Conservation (phyloP, 2,888 invertebrate species). For the Drosophila cracens region DNA sequence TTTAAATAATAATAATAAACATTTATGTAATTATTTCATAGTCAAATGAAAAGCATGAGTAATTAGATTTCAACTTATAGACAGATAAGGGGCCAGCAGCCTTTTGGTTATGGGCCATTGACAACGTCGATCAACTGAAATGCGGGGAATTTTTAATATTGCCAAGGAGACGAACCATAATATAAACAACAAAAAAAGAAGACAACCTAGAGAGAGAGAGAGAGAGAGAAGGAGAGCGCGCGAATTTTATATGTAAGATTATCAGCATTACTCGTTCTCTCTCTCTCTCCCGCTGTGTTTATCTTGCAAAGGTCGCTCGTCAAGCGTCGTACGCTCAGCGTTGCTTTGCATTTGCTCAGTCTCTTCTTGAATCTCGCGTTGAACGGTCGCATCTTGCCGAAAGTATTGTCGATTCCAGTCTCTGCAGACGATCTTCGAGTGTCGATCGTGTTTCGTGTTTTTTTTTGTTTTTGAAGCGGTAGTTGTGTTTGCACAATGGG, state of each 20-base stretch:
- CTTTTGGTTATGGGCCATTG: slow-evolving; percentile 14
- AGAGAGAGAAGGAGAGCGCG: not conserved
- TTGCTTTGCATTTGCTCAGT: slow-evolving; percentile 24
- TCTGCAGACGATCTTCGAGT: not conserved
- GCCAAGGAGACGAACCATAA: slow-evolving; percentile 9
- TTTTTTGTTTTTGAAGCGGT: not conserved
- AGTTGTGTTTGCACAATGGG: slow-evolving; percentile 16
- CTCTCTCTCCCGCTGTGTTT: not conserved
- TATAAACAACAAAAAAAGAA: slow-evolving; percentile 23
- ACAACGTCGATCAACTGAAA: slow-evolving; percentile 6
- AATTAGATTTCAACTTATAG: not conserved
- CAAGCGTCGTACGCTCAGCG: slow-evolving; percentile 10
- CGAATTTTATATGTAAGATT: not conserved
- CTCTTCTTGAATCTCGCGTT: slow-evolving; percentile 20
- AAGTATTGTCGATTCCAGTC: not conserved
- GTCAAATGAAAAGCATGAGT: not conserved
- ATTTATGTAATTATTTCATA: not conserved
- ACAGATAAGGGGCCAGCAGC: too few species aligned
- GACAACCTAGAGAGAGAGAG: not conserved
- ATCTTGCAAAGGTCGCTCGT: not conserved
- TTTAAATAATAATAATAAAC: not conserved
- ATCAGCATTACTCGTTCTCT: not conserved
- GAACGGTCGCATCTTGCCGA: slow-evolving; percentile 30
- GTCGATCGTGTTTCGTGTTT: not conserved
- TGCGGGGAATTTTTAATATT: slow-evolving; percentile 16